Base-by-base conservation (phyloP, 1,140 invertebrate species). In the Eumeta japonica region DNA sequence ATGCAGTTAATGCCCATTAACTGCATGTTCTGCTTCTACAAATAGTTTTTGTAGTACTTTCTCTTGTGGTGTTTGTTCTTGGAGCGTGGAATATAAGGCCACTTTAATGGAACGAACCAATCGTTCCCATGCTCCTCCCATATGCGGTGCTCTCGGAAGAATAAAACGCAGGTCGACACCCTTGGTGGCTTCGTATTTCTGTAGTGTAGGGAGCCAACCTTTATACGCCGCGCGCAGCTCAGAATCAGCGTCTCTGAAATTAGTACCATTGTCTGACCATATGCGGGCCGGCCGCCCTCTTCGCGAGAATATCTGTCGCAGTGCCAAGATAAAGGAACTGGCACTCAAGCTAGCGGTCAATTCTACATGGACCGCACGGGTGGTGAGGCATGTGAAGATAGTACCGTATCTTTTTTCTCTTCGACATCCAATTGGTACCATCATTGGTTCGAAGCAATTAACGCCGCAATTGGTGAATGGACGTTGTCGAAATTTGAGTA, bases 271-370 rank as follows among this genome's bases (percentile, higher is more conserved):
- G 46, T 14, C 65, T 42, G 24, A 46, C 10, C n/a, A 28, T 17
- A 4, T 49, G 39, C 31, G 42, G 33, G 24, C 58, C 42, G 11
- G 76, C 54, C 45, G n/a, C n/a, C n/a, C n/a, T n/a, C n/a, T n/a
- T n/a, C n/a, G n/a, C n/a, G n/a, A n/a, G n/a, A n/a, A n/a, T 43
- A 77, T 73, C 17, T 64, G 16, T 16, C 55, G 41, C 1, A 76
- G 29, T 18, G 55, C 45, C 32, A 50, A 45, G n/a, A 74, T 32
- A 44, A 68, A 68, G 4, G 42, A 41, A 14, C 61, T 48, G 3
- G 65, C 63, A 11, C n/a, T n/a, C n/a, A n/a, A n/a, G n/a, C n/a
- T n/a, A n/a, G n/a, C n/a, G n/a, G n/a, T n/a, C n/a, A n/a, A n/a
- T n/a, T n/a, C n/a, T n/a, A n/a, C n/a, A n/a, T n/a, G n/a, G n/a